phyloP scores from a whole-genome alignment of 1,140 invertebrate species.

The Trachymyrmex septentrionalis region DNA sequence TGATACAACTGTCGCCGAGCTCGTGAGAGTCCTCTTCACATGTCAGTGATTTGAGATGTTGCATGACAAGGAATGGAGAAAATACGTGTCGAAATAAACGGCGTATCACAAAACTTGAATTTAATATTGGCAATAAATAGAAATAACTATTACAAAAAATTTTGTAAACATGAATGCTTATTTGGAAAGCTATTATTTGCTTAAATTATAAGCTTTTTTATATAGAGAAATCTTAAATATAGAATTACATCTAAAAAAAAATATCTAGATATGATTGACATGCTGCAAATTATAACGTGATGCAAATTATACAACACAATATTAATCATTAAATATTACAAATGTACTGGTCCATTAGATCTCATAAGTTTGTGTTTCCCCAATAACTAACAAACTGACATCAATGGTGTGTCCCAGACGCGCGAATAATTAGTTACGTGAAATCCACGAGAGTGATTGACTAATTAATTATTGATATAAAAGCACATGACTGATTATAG shows the following conservation, averaged over 20 bases:
- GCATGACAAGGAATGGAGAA: background rate
- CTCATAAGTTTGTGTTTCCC: conserved; percentile 8
- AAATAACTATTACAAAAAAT: background rate
- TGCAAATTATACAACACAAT: background rate
- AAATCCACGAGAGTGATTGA: conserved; percentile 21
- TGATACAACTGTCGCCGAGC: conserved; percentile 44
- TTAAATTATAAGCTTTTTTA: background rate
- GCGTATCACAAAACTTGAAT: background rate
- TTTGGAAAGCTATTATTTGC: background rate
- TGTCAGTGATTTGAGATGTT: background rate
- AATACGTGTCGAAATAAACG: background rate
- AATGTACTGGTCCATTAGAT: background rate
- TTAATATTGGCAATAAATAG: background rate
- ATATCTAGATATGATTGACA: background rate
- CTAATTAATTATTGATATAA: conserved; percentile 60
- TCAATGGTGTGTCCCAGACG: conserved; percentile 12
- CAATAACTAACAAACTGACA: conserved; percentile 16
- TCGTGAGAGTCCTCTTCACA: conserved; percentile 11
- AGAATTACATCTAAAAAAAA: background rate
- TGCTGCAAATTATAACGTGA: background rate
- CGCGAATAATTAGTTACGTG: conserved; percentile 42
- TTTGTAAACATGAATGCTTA: background rate
- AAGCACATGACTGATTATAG: conserved; percentile 19
- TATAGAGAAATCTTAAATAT: background rate
- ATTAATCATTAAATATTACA: conserved; percentile 29